These are phyloP conservation scores for Rhabdomys pumilio DNA, from an alignment of 2,797 vertebrate species.

Conservation along the genomic window DNA sequence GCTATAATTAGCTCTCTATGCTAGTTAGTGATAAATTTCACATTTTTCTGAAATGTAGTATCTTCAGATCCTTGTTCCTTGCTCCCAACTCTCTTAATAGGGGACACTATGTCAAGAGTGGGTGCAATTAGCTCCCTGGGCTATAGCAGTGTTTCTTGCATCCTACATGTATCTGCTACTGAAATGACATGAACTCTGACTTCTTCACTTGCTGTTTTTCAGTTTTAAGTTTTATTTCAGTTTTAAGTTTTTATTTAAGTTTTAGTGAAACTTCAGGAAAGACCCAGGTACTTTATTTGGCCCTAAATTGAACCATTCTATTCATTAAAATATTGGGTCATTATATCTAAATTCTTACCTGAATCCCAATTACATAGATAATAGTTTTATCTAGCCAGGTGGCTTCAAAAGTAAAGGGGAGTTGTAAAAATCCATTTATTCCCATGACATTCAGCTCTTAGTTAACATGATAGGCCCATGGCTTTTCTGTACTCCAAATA, in stretches of 20 bases:
- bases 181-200: slow-evolving; percentile 33
- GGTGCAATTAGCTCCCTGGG: background rate
- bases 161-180: slow-evolving; percentile 4
- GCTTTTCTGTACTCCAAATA: slow-evolving; percentile 39
- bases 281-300: slow-evolving; percentile 17
- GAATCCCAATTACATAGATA: slow-evolving; percentile 35
- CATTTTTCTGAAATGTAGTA: slow-evolving; percentile 43
- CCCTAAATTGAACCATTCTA: slow-evolving; percentile 4
- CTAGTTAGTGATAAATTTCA: background rate
- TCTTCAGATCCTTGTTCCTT: slow-evolving; percentile 48
- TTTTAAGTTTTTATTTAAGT: background rate
- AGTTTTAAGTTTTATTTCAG: background rate
- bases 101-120: slow-evolving; percentile 38
- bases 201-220: slow-evolving; percentile 15
- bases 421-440: slow-evolving; percentile 44
- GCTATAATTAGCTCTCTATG: background rate
- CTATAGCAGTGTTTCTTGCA: background rate
- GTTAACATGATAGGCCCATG: background rate
- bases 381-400: slow-evolving; percentile 30
- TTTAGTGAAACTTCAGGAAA: slow-evolving; percentile 37
- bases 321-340: slow-evolving; percentile 22
- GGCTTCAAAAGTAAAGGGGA: slow-evolving; percentile 36
- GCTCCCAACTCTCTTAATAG: background rate
- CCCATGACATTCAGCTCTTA: slow-evolving; percentile 2
- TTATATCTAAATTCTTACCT: slow-evolving; percentile 51